Evolutionary conservation across 2,113 vertebrate genomes (phyloP).

Genomic region (Megaceryle maxima): DNA sequence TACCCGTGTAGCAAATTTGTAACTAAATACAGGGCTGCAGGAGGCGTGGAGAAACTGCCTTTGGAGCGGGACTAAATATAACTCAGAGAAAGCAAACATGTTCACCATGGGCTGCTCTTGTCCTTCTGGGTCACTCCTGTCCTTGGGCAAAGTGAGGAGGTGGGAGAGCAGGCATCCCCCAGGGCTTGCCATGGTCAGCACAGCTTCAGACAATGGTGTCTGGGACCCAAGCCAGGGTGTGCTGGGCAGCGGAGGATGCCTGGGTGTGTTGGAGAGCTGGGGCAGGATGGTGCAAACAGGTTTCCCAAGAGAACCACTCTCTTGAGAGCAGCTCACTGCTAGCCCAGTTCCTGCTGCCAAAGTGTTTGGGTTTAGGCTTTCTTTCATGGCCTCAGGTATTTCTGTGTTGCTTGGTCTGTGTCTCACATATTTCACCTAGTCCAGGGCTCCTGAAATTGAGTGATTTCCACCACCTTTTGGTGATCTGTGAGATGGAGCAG

Average conservation of each 20-base stretch:
- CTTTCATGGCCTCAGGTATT: neutral
- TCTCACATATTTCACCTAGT: neutral
- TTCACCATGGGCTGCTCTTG: neutral
- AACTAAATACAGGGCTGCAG: neutral
- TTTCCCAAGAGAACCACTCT: neutral
- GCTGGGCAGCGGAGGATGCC: neutral
- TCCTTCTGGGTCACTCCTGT: neutral
- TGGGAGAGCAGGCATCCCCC: neutral
- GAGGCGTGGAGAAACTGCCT: neutral
- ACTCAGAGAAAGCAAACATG: neutral
- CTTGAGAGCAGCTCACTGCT: neutral
- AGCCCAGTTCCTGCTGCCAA: neutral
- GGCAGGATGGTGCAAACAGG: accelerated
- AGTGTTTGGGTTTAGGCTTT: neutral
- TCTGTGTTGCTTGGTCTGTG: neutral
- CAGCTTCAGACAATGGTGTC: neutral
- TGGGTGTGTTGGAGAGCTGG: accelerated
- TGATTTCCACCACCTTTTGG: neutral
- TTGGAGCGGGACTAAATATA: neutral
- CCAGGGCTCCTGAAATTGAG: neutral
- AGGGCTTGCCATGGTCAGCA: neutral
- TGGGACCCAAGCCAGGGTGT: neutral
- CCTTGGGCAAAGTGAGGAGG: neutral
- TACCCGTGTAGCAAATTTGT: neutral
- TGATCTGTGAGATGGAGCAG: neutral